A percentile compares a stretch with the other conserved stretches of the same genome.
Evolutionary conservation across 2,888 invertebrate species (phyloP).

Genomic region (Lacanobia oleracea): DNA sequence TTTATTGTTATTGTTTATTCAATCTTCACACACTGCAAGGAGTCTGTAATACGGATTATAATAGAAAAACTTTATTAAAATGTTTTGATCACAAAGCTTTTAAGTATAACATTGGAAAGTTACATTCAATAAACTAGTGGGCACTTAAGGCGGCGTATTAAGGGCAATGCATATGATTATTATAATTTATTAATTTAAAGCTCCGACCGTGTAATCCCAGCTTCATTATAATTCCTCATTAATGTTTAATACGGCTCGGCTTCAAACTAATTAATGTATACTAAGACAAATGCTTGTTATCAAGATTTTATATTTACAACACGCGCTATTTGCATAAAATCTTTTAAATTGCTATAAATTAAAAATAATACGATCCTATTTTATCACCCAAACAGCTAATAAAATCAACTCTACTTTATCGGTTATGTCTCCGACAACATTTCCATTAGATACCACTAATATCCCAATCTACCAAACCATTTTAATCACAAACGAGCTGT

Average conservation of each 20-base stretch:
- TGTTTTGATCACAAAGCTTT: constrained; percentile 48
- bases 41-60: constrained; percentile 4
- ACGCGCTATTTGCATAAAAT: constrained; percentile 70
- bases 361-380: constrained; percentile 38
- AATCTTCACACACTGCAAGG: constrained; percentile 6
- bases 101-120: constrained; percentile 59
- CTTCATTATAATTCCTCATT: constrained; percentile 82
- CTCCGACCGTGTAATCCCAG: constrained; percentile 75
- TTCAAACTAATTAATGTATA: constrained; percentile 81
- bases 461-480: constrained; percentile 47
- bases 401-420: constrained; percentile 29
- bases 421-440: constrained; percentile 21
- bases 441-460: constrained; percentile 29
- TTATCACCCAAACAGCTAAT: constrained; percentile 23
- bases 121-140: constrained; percentile 50
- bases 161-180: constrained; percentile 69
- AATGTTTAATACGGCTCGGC: constrained; percentile 78
- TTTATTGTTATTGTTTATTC: neutral
- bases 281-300: constrained; percentile 82
- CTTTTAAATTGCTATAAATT: constrained; percentile 64
- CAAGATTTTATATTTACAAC: constrained; percentile 76
- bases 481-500: constrained; percentile 58
- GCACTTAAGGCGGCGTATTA: constrained; percentile 57
- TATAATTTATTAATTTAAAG: constrained; percentile 73
- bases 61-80: constrained; percentile 32